A percentile compares a stretch with the other conserved stretches of the same genome.
Conservation (phyloP, 2,888 invertebrate genomes). For the Prenolepis imparis region DNA sequence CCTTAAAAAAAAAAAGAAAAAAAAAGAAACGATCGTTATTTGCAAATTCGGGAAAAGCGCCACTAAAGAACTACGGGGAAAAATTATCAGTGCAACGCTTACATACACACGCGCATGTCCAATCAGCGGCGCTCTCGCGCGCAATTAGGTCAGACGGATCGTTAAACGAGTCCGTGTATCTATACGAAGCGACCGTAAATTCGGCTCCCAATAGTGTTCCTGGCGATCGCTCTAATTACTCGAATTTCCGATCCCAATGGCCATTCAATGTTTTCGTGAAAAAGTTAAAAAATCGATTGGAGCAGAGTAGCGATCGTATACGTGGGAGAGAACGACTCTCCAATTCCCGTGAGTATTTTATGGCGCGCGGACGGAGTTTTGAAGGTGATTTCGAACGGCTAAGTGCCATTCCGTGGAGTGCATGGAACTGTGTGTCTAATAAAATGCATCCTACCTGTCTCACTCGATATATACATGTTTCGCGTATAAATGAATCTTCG, state of each 20-base stretch:
- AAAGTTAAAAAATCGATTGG: constrained; percentile 50
- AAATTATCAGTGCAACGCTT: constrained; percentile 47
- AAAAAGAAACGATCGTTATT: constrained; percentile 69
- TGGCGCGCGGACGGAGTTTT: constrained; percentile 44
- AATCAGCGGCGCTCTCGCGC: constrained; percentile 26
- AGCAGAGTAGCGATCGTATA: constrained; percentile 19
- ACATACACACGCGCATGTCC: background rate
- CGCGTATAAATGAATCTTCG: background rate
- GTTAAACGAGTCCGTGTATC: constrained; percentile 65
- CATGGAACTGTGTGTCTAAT: constrained; percentile 35
- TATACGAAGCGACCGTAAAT: constrained; percentile 71
- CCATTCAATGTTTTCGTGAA: constrained; percentile 47
- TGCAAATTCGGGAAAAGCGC: constrained; percentile 70
- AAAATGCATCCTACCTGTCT: constrained; percentile 21
- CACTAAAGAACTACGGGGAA: constrained; percentile 52
- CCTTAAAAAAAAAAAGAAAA: constrained; percentile 24
- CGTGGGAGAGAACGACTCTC: constrained; percentile 25
- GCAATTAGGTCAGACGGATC: constrained; percentile 77
- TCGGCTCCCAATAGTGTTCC: constrained; percentile 64
- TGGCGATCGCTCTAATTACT: constrained; percentile 73
- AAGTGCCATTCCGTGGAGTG: constrained; percentile 38
- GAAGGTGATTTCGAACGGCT: constrained; percentile 47
- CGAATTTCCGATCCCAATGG: constrained; percentile 62
- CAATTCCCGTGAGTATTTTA: constrained; percentile 56
- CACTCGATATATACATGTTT: constrained; percentile 9